Conservation (phyloP, 1,140 invertebrate genomes). For the Reticulitermes speratus region DNA sequence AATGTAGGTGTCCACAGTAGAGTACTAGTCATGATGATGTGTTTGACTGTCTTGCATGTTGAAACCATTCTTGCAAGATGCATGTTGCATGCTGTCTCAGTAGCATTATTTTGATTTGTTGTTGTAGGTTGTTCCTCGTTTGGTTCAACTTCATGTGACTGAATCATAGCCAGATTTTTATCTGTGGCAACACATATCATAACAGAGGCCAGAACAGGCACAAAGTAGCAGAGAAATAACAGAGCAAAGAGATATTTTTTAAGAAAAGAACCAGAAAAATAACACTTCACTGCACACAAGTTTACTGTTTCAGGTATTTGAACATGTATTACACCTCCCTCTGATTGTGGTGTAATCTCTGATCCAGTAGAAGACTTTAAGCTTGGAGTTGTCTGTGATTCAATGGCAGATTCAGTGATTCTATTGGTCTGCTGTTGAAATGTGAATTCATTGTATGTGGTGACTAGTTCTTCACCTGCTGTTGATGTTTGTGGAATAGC, state of each 20-base stretch:
- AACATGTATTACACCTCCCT: neutral
- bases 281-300: neutral
- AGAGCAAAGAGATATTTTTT: conserved; percentile 12
- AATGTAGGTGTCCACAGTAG: conserved; percentile 25
- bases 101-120: neutral
- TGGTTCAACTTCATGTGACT: neutral
- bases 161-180: neutral
- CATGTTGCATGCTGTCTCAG: neutral
- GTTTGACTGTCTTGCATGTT: conserved; percentile 4
- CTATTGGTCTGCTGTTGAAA: no score
- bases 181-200: neutral
- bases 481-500: no score
- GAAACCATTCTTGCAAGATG: neutral
- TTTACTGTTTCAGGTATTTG: conserved; percentile 16
- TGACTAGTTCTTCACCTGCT: no score
- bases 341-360: no score
- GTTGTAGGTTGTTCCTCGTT: neutral
- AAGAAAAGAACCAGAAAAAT: conserved; percentile 18
- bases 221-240: conserved; percentile 22
- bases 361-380: no score
- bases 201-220: neutral
- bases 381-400: no score
- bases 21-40: neutral
- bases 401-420: no score
- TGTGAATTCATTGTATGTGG: no score